Base-by-base conservation (phyloP, 2,888 invertebrate genomes). In the Andrena praecox region DNA sequence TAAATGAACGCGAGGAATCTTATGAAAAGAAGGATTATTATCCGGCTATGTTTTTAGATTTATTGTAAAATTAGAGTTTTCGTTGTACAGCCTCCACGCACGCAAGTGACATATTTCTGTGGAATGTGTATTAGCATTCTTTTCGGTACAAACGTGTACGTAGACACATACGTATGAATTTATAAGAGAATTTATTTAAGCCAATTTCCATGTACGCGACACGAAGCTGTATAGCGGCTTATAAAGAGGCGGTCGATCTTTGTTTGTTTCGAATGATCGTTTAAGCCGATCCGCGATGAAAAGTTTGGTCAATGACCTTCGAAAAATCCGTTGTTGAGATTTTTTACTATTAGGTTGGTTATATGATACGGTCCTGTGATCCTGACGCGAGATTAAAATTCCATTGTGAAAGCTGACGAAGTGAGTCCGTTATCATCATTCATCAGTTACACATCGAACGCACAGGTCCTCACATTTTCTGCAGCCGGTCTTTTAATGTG, bases 381-480 rank as follows among this genome's bases (percentile, higher is more conserved):
- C 84, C 85, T 70, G 68, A 68, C 72, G 77, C 56, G 81, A 84
- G 87, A 89, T 87, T 88, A 85, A 77, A 77, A 89, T 83, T 84
- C 81, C 77, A 77, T 72, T 68, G 85, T 85, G 85, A 82, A 89
- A 86, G 82, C 80, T 79, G 84, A 87, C 79, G 84, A 88, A 79
- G 84, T 84, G 82, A 85, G 81, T 85, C 83, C 81, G 83, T 86
- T 88, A 90, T 89, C 76, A 83, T 86, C 85, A 70, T 85, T 87
- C 85, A 80, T 90, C 83, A 80, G 85, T 75, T 86, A 88, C 80
- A 82, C 68, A 67, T 80, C 74, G 74, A 69, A 73, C 62, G 63
- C 27, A 64, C 72, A 10, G 27, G 29, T 54, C 75, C 66, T 62
- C 63, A 7, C 16, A 50, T 27, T 69, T 29, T 60, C 24, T 71